Evolutionary conservation across 2,888 invertebrate genomes (phyloP).

Genomic region (Perdita meconis): DNA sequence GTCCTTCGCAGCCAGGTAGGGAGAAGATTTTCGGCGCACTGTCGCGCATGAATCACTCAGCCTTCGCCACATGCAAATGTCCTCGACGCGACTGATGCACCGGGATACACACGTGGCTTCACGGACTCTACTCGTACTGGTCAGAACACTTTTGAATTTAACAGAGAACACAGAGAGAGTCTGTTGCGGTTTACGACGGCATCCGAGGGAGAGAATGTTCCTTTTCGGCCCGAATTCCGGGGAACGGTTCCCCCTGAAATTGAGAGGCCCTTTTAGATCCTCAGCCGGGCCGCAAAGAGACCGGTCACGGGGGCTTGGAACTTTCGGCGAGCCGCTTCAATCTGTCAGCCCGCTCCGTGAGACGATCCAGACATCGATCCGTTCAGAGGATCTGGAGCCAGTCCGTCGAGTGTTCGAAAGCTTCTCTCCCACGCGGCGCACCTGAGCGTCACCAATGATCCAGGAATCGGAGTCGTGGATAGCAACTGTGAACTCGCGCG

Average conservation of each 20-base stretch:
- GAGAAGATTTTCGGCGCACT: slow-evolving; percentile 27
- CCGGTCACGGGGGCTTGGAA: no score
- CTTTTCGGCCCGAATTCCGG: slow-evolving; percentile 11
- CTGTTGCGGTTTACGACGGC: no score
- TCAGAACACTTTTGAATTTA: not conserved
- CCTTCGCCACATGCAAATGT: slow-evolving; percentile 35
- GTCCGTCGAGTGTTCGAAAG: no score
- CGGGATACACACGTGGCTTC: slow-evolving; percentile 10
- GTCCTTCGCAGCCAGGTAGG: slow-evolving; percentile 17
- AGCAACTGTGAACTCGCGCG: no score
- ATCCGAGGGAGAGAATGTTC: no score
- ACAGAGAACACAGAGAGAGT: no score
- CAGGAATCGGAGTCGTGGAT: no score
- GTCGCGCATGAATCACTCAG: slow-evolving; percentile 30
- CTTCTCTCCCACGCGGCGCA: no score
- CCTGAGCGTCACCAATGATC: no score
- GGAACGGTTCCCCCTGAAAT: slow-evolving; percentile 4
- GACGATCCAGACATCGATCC: slow-evolving; percentile 2
- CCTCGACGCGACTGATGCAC: slow-evolving; percentile 1
- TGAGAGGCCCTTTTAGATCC: not conserved
- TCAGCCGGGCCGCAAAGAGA: slow-evolving; percentile 2
- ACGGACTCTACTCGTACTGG: not conserved
- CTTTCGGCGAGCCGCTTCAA: not conserved
- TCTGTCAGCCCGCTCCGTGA: not conserved
- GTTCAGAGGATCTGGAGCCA: not conserved